Percentiles rank a stretch among this genome's conserved stretches.
phyloP scores from a whole-genome alignment of 92 coral and sea anemone species.

The Muricea muricata region DNA sequence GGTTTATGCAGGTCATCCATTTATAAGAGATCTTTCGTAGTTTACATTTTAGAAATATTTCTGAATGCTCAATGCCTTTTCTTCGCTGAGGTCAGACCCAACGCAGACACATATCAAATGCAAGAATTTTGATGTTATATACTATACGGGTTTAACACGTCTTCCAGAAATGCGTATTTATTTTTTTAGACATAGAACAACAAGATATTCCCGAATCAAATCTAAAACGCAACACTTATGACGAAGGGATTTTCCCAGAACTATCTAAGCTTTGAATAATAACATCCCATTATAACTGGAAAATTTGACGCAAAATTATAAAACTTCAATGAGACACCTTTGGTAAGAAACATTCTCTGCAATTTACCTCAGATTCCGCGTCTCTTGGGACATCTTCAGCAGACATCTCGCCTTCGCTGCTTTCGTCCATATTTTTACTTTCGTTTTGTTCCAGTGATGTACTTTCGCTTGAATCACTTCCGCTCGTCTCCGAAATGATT shows the following conservation, averaged over 20 bases:
- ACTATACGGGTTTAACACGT: too few species aligned
- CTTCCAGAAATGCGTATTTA: too few species aligned
- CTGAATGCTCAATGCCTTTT: too few species aligned
- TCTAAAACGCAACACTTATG: background rate
- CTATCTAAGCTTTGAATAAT: too few species aligned
- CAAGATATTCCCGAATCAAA: too few species aligned
- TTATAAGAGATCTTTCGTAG: too few species aligned
- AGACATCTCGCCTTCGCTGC: background rate
- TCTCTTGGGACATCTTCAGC: background rate
- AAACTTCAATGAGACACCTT: background rate
- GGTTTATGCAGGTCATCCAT: too few species aligned
- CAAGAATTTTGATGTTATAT: too few species aligned
- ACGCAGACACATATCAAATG: too few species aligned
- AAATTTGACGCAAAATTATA: background rate
- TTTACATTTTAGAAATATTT: too few species aligned
- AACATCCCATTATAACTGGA: background rate
- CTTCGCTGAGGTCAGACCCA: too few species aligned
- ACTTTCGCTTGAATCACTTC: background rate
- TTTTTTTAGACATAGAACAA: too few species aligned
- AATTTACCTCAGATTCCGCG: background rate
- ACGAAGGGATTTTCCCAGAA: slow-evolving; percentile 5
- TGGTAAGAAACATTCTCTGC: background rate
- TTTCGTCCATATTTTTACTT: background rate
- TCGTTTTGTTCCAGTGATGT: background rate
- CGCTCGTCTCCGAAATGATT: background rate